Conservation (phyloP, 2,113 vertebrate genomes). For the Galbula dea region DNA sequence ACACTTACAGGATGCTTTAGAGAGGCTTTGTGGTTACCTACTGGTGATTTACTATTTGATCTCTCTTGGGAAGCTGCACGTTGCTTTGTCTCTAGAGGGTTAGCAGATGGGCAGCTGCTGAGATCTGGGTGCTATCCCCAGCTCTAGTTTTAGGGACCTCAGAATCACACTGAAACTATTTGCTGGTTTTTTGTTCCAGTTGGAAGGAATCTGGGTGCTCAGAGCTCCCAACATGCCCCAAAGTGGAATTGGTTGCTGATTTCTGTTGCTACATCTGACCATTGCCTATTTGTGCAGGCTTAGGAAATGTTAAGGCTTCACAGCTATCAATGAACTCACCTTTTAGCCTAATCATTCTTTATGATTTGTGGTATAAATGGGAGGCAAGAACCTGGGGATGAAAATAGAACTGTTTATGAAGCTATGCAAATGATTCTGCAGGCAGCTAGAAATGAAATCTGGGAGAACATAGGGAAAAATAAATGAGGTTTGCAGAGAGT, state of each 20-base stretch:
- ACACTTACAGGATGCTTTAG: background rate
- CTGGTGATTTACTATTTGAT: background rate
- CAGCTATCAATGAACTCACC: background rate
- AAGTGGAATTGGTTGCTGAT: background rate
- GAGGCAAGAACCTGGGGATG: background rate
- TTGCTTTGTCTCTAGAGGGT: background rate
- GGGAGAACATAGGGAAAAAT: background rate
- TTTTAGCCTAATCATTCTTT: background rate
- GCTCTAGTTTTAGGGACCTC: background rate
- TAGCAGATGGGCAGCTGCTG: background rate
- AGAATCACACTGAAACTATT: background rate
- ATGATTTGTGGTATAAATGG: background rate
- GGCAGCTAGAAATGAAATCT: conserved; percentile 27
- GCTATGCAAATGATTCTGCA: background rate
- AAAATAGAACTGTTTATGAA: conserved; percentile 10
- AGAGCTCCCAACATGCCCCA: background rate
- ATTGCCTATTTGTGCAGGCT: background rate
- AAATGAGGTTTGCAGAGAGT: background rate
- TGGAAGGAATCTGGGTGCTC: background rate
- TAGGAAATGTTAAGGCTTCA: background rate
- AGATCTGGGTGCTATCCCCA: background rate
- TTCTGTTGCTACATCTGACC: background rate
- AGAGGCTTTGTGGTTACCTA: background rate
- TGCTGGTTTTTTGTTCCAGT: background rate
- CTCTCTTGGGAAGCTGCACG: background rate